Evolutionary conservation across 2,113 vertebrate genomes (phyloP).

Genomic region (Limnothrissa miodon): DNA sequence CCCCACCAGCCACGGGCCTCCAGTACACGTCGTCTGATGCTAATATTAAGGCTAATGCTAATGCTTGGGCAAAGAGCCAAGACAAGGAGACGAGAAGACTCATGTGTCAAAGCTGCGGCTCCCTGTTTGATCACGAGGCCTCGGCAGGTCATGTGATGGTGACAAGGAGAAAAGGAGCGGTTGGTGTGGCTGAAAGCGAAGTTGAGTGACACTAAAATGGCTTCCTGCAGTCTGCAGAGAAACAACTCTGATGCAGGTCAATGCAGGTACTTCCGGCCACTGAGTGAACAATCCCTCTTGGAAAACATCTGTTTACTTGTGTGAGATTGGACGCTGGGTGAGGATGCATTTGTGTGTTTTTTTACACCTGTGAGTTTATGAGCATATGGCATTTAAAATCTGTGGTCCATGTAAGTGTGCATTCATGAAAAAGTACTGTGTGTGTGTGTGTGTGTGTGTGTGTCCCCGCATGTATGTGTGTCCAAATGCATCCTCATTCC

Average conservation of each 20-base stretch:
- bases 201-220: not conserved
- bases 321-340: no score
- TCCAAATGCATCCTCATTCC: conserved; percentile 16
- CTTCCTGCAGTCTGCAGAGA: not conserved
- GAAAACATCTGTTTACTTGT: not conserved
- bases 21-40: conserved; percentile 19
- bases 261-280: not conserved
- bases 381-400: not conserved
- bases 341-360: not conserved
- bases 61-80: not conserved
- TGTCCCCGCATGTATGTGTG: conserved; percentile 18
- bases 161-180: not conserved
- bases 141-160: not conserved
- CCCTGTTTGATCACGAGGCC: not conserved
- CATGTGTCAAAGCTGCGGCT: not conserved
- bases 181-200: not conserved
- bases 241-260: not conserved
- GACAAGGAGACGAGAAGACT: not conserved
- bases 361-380: no score
- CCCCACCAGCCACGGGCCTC: conserved; percentile 17
- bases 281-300: not conserved
- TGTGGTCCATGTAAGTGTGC: not conserved
- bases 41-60: conserved; percentile 33
- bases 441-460: conserved; percentile 33
- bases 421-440: conserved; percentile 13